Evolutionary conservation across 2,888 invertebrate species (phyloP).

Genomic region (Automeris io): DNA sequence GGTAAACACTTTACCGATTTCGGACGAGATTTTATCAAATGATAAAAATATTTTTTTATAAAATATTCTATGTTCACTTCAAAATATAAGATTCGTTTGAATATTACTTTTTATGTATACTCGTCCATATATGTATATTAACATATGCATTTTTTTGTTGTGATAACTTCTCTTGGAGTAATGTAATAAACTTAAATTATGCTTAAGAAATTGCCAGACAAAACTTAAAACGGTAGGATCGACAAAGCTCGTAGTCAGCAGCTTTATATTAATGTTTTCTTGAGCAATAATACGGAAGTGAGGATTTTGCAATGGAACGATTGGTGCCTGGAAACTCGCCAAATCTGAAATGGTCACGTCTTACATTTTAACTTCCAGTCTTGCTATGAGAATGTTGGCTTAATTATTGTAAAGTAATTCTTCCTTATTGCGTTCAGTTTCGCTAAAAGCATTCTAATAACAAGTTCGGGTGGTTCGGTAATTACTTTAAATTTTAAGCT

Average conservation of each 20-base stretch:
- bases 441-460: not conserved
- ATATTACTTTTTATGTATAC: too few relatives aligned
- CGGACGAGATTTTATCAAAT: too few relatives aligned
- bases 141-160: too few relatives aligned
- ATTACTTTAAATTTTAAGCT: too few relatives aligned
- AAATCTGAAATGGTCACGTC: slow-evolving; percentile 29
- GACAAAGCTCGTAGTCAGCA: slow-evolving; percentile 17
- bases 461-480: not conserved
- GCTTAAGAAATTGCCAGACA: too few relatives aligned
- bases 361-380: slow-evolving; percentile 17
- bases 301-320: slow-evolving; percentile 39
- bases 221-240: slow-evolving; percentile 2
- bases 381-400: slow-evolving; percentile 3
- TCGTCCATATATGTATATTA: too few relatives aligned
- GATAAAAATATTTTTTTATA: too few relatives aligned
- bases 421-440: slow-evolving; percentile 4
- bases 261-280: slow-evolving; percentile 36
- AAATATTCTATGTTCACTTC: too few relatives aligned
- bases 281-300: slow-evolving; percentile 27
- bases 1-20: too few relatives aligned
- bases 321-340: slow-evolving; percentile 45
- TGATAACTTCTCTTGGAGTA: too few relatives aligned
- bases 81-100: too few relatives aligned
- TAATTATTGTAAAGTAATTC: slow-evolving; percentile 3
- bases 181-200: too few relatives aligned